Percentiles rank a stretch among this genome's conserved stretches.
phyloP scores from a whole-genome alignment of 2,797 vertebrate genomes.

The Stomatorhinus walkeri region DNA sequence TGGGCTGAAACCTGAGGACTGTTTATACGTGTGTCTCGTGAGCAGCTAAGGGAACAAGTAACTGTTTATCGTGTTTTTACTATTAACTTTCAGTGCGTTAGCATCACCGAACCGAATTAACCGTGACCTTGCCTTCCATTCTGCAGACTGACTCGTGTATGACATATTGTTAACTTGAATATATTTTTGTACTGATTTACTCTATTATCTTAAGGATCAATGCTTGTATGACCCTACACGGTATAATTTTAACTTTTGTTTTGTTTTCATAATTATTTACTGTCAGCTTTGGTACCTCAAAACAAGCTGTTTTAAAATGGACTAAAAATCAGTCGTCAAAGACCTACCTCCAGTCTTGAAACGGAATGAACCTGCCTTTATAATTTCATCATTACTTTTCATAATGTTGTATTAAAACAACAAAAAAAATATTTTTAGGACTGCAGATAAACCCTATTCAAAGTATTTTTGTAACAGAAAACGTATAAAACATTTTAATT shows the following conservation, averaged over 20 bases:
- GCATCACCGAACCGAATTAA: conserved; percentile 55
- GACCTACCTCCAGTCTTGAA: conserved; percentile 89
- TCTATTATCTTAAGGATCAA: conserved; percentile 73
- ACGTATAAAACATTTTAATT: conserved; percentile 61
- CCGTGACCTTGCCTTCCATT: conserved; percentile 44
- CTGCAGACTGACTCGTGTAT: conserved; percentile 68
- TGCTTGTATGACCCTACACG: conserved; percentile 67
- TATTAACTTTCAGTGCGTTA: conserved; percentile 56
- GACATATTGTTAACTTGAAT: conserved; percentile 87
- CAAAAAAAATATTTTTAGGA: conserved; percentile 55
- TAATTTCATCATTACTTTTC: conserved; percentile 63
- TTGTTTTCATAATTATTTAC: conserved; percentile 53
- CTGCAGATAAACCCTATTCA: conserved; percentile 68
- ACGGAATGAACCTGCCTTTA: conserved; percentile 62
- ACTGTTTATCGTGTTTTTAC: conserved; percentile 56
- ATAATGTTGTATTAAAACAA: conserved; percentile 48
- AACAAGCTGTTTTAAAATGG: conserved; percentile 66
- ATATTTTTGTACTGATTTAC: conserved; percentile 81
- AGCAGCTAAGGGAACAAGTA: conserved; percentile 68
- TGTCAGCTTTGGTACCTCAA: conserved; percentile 84
- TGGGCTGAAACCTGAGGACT: conserved; percentile 48
- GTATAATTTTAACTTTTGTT: conserved; percentile 64
- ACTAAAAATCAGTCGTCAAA: conserved; percentile 73
- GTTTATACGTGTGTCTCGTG: conserved; percentile 52
- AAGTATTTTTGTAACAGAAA: conserved; percentile 68